A percentile compares a stretch with the other conserved stretches of the same genome.
phyloP scores from a whole-genome alignment of 2,888 invertebrate species.

The Tiliacea citrago region DNA sequence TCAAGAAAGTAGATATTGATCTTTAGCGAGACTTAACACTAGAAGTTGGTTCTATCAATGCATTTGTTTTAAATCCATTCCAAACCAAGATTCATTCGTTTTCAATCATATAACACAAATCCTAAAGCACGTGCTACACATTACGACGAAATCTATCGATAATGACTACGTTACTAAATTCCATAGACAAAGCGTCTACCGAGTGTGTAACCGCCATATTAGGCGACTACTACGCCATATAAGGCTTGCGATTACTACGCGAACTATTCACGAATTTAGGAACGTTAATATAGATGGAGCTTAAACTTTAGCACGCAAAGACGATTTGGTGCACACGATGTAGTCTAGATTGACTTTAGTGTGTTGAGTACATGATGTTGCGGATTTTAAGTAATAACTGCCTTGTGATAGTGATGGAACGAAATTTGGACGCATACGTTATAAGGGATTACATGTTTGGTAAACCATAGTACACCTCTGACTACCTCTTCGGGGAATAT shows the following conservation, averaged over 20 bases:
- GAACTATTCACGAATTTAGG: slow-evolving; percentile 51
- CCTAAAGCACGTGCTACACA: background rate
- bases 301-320: slow-evolving; percentile 56
- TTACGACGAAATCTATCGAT: slow-evolving; percentile 12
- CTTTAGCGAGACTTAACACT: background rate
- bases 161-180: slow-evolving; percentile 30
- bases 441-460: background rate
- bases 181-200: slow-evolving; percentile 20
- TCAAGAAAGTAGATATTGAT: background rate
- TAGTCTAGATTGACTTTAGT: slow-evolving; percentile 47
- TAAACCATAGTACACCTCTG: background rate
- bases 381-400: slow-evolving; percentile 16
- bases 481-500: background rate
- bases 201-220: slow-evolving; percentile 37
- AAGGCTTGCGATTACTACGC: slow-evolving; percentile 48
- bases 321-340: slow-evolving; percentile 59
- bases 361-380: slow-evolving; percentile 22
- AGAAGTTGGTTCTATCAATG: background rate
- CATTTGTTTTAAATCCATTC: background rate
- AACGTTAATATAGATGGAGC: slow-evolving; percentile 26
- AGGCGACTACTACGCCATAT: slow-evolving; percentile 40
- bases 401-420: slow-evolving; percentile 15
- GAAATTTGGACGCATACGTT: background rate
- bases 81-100: background rate
- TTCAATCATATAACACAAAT: slow-evolving; percentile 26